Base-by-base conservation (phyloP, 2,888 invertebrate genomes). In the Drosophila quasianomalipes region DNA sequence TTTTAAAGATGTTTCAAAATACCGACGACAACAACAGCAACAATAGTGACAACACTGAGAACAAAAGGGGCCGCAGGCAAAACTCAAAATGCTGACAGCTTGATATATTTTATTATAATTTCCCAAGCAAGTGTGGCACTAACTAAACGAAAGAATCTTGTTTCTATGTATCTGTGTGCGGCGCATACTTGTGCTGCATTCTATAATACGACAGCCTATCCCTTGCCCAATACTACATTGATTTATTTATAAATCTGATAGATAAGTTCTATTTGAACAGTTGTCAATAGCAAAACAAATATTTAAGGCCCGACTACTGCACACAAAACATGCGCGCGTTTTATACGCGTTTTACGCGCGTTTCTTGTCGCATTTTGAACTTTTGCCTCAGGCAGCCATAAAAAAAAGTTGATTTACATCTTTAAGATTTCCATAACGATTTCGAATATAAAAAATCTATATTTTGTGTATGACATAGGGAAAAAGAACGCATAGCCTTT, bases 91-190 rank as follows among this genome's bases (percentile, higher is more conserved):
- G 88, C 72, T 88, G 88, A 88, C 90, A 88, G 81, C 87, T 88
- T 88, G 91, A 89, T 90, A 89, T 86, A 88, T 90, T 88, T 90
- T 87, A 90, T 89, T 89, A 89, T 89, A 90, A 90, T 90, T 84
- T 81, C 73, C 39, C 54, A 10, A 22, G 80, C 76, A 76, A 79
- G 78, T 80, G 76, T 72, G 76, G 41, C 26, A 47, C 60, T 47
- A 66, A 74, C 65, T 53, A 71, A 55, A 39, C 64, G 44, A 64
- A 61, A 71, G 81, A 75, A 61, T 75, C 62, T 70, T 59, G 67
- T 80, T 58, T 75, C 62, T 66, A 49, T 54, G 64, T 33, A 54
- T 44, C 58, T 71, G 44, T 55, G 74, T 41, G 47, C 26, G 44
- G 44, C 52, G 68, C 64, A 73, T 81, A 54, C 47, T 47, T 67